Conservation (phyloP, 2,888 invertebrate genomes). For the Epistrophe grossulariae region DNA sequence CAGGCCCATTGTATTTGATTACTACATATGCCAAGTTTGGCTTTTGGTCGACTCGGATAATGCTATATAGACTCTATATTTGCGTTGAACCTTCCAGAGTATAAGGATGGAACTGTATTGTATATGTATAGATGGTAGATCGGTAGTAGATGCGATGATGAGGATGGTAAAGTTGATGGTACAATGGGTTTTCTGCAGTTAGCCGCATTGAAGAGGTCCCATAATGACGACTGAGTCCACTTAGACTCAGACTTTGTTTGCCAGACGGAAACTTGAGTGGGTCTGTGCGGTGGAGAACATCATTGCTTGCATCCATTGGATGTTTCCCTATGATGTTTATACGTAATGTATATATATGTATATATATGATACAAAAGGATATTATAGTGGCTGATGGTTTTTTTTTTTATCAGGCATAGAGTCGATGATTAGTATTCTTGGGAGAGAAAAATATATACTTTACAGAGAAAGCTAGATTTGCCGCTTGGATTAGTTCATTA, state of each 20-base stretch:
- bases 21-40: constrained; percentile 74
- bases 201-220: constrained; percentile 76
- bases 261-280: constrained; percentile 74
- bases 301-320: constrained; percentile 47
- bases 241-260: constrained; percentile 75
- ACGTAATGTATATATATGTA: too few species aligned
- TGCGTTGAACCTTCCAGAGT: constrained; percentile 62
- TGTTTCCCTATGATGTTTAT: constrained; percentile 7
- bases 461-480: constrained; percentile 56
- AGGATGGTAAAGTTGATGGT: constrained; percentile 50
- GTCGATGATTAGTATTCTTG: constrained; percentile 70
- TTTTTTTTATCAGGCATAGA: constrained; percentile 1
- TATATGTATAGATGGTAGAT: not conserved
- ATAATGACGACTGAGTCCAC: constrained; percentile 73
- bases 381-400: constrained; percentile 30
- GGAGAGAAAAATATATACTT: constrained; percentile 9
- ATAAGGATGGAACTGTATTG: constrained; percentile 25
- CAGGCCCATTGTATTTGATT: constrained; percentile 73
- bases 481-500: constrained; percentile 73
- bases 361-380: constrained; percentile 33
- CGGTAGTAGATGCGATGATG: not conserved
- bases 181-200: constrained; percentile 74
- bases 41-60: constrained; percentile 68
- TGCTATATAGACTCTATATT: constrained; percentile 61
- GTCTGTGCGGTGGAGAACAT: constrained; percentile 43